These are phyloP conservation scores for Psittacus erithacus DNA, from an alignment of 2,113 vertebrate genomes.

Conservation along the genomic window DNA sequence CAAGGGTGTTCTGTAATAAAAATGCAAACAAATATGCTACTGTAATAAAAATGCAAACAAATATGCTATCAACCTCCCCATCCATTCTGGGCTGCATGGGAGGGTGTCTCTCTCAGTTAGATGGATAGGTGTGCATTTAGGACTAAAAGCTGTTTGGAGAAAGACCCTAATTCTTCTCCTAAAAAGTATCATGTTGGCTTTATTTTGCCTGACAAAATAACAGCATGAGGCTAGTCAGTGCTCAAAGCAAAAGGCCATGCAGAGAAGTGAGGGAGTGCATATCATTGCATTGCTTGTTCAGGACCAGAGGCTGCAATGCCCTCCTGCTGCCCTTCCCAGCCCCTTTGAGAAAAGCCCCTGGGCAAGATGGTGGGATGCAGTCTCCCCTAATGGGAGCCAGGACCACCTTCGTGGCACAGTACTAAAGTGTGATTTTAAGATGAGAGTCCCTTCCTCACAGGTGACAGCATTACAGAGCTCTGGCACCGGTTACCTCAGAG, in stretches of 20 bases:
- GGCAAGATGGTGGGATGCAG: neutral
- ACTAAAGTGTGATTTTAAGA: neutral
- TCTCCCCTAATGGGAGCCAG: neutral
- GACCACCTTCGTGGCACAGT: neutral
- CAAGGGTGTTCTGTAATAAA: neutral
- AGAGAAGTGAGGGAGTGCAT: neutral
- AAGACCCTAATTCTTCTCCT: neutral
- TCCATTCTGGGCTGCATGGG: neutral
- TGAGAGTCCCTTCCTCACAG: neutral
- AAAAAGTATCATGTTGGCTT: neutral
- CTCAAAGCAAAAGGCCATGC: neutral
- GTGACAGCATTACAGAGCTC: neutral
- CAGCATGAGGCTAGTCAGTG: neutral
- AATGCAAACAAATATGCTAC: neutral
- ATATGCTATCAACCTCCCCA: neutral
- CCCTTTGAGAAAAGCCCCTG: neutral
- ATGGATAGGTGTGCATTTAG: neutral
- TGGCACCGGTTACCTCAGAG: accelerated
- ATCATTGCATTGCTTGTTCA: accelerated
- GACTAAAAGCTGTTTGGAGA: neutral
- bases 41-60: neutral
- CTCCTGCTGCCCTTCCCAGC: neutral
- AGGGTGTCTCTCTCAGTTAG: neutral
- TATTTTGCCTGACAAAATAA: neutral
- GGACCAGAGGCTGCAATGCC: accelerated